phyloP scores from a whole-genome alignment of 2,113 vertebrate genomes.

The Pygathrix nemaeus region DNA sequence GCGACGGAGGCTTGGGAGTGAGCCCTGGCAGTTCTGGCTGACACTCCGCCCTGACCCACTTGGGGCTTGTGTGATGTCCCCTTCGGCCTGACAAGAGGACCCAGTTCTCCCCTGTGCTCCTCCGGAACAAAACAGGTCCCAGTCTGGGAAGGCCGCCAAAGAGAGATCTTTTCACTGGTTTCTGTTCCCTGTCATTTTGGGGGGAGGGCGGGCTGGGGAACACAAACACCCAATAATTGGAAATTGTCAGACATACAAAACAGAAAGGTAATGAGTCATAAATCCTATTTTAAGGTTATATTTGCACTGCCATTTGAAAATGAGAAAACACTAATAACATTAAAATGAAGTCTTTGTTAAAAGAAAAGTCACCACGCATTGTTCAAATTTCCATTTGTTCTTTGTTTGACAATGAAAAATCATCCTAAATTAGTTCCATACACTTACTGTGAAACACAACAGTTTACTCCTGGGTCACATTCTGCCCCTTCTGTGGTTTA shows the following conservation, averaged over 20 bases:
- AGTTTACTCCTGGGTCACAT: background rate
- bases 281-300: conserved; percentile 44
- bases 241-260: conserved; percentile 24
- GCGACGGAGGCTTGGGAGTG: background rate
- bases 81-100: background rate
- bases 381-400: conserved; percentile 49
- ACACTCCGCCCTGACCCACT: background rate
- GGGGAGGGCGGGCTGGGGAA: background rate
- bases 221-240: conserved; percentile 5
- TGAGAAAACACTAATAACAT: conserved; percentile 27
- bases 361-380: conserved; percentile 11
- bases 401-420: background rate
- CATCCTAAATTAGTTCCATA: conserved; percentile 19
- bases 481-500: background rate
- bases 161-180: background rate
- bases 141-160: background rate
- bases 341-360: conserved; percentile 43
- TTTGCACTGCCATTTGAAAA: conserved; percentile 51
- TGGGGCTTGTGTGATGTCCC: background rate
- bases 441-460: background rate
- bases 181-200: background rate
- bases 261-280: conserved; percentile 51
- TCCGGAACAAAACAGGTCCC: background rate
- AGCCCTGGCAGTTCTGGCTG: background rate
- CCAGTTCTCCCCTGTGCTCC: background rate